Evolutionary conservation across 2,888 invertebrate species (phyloP).

Genomic region (Protodeltote pygarga): DNA sequence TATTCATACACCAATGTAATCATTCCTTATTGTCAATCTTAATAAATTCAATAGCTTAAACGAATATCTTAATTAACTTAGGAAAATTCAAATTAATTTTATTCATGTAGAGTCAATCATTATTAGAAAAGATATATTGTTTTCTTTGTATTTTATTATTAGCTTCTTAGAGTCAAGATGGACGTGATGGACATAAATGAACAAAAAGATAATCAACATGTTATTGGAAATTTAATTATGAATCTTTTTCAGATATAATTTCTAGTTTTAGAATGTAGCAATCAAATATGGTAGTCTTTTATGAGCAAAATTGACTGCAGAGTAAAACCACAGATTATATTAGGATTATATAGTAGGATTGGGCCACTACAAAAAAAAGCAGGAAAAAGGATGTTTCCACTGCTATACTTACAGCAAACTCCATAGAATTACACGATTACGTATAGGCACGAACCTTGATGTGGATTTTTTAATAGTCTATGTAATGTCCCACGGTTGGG

Average conservation of each 20-base stretch:
- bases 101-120: slow-evolving; percentile 24
- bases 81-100: slow-evolving; percentile 34
- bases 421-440: too few relatives aligned
- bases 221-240: slow-evolving; percentile 13
- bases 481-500: too few relatives aligned
- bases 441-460: too few relatives aligned
- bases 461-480: too few relatives aligned
- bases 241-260: too few relatives aligned
- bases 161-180: slow-evolving; percentile 19
- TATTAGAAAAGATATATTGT: slow-evolving; percentile 1
- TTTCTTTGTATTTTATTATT: slow-evolving; percentile 21
- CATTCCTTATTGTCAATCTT: slow-evolving; percentile 31
- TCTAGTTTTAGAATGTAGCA: slow-evolving; percentile 25
- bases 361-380: too few relatives aligned
- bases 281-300: too few relatives aligned
- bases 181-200: slow-evolving; percentile 2
- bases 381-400: too few relatives aligned
- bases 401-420: too few relatives aligned
- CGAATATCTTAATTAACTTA: slow-evolving; percentile 27
- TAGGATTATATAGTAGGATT: too few relatives aligned
- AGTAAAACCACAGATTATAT: too few relatives aligned
- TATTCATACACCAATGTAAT: slow-evolving; percentile 14
- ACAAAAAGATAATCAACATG: slow-evolving; percentile 21
- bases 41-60: slow-evolving; percentile 34
- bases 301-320: too few relatives aligned